phyloP scores from a whole-genome alignment of 2,888 invertebrate species.

The Artemia sp. region DNA sequence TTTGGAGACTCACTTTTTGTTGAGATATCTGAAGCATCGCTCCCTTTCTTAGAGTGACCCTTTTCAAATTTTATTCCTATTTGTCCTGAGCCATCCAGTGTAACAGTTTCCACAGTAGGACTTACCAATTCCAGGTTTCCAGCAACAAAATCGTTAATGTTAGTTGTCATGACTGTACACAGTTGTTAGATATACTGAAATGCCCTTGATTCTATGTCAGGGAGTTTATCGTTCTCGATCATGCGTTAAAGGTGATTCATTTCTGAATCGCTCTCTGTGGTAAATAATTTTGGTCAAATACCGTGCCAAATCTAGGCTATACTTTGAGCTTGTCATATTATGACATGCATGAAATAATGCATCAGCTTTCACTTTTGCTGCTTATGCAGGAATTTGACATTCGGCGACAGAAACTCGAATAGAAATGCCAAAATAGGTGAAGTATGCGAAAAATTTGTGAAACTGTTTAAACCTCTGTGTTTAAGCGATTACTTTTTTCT shows the following conservation, averaged over 20 bases:
- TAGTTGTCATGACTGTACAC: conserved; percentile 9
- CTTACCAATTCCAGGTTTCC: not conserved
- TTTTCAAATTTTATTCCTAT: conserved; percentile 9
- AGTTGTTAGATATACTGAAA: not conserved
- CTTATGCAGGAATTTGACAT: too few species aligned
- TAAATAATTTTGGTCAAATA: too few species aligned
- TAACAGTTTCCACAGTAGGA: conserved; percentile 3
- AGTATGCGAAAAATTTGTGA: too few species aligned
- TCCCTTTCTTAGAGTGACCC: conserved; percentile 10
- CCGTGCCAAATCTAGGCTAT: too few species aligned
- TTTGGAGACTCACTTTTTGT: conserved; percentile 15
- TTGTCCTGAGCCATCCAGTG: conserved; percentile 9
- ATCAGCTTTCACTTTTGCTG: too few species aligned
- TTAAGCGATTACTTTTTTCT: too few species aligned
- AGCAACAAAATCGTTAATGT: not conserved
- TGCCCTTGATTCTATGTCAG: conserved; percentile 2
- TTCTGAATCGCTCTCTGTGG: not conserved
- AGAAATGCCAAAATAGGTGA: too few species aligned
- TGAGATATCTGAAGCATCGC: conserved; percentile 4
- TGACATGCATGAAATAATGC: too few species aligned
- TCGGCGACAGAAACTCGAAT: too few species aligned
- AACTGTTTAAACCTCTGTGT: too few species aligned
- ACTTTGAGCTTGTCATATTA: too few species aligned
- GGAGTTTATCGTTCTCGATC: not conserved
- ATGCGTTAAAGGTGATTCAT: conserved; percentile 15